Base-by-base conservation (phyloP, 2,888 invertebrate genomes). In the Eudemis profundana region DNA sequence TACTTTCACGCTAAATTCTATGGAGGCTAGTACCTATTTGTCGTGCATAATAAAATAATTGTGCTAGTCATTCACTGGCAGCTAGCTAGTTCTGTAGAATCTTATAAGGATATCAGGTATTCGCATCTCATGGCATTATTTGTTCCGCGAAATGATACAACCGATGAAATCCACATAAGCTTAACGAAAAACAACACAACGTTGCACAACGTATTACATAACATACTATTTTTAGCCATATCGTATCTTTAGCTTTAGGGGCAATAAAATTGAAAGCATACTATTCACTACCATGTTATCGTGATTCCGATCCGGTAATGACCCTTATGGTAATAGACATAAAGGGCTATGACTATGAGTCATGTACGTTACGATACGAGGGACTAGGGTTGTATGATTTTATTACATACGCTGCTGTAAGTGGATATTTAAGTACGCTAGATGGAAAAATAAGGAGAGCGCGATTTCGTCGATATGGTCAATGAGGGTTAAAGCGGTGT, bases 221-320 rank as follows among this genome's bases (percentile, higher is more conserved):
- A 21, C n/a, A 1, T 19, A 27, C 29, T 61, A 19, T 50, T 40
- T 27, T 15, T 47, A 38, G 12, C n/a, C 4, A 14, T 36, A 47
- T 61, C 21, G 42, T 51, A 38, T 42, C 29, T 44, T 15, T 12
- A 12, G 53, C 53, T 54, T 62, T 54, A 62, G 56, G 56, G 49
- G 49, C 23, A 56, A 57, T 63, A 49, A 57, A 63, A 57, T 57
- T 42, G 49, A 63, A 56, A 63, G 56, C 56, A 42, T 49, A 53
- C 23, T 36, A 36, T 44, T 33, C 12, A 33, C 29, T 29, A 8
- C 29, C 19, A 40, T 10, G 49, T 21, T 63, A 63, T 63, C 56
- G 49, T 7, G 19, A 17, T 40, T 4, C 14, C 21, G 29, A 56
- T 56, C 19, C 15, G 10, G 29, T 40, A 17, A 27, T 15, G 4